phyloP scores from a whole-genome alignment of 2,797 vertebrate species.

The Acanthiza pusilla region DNA sequence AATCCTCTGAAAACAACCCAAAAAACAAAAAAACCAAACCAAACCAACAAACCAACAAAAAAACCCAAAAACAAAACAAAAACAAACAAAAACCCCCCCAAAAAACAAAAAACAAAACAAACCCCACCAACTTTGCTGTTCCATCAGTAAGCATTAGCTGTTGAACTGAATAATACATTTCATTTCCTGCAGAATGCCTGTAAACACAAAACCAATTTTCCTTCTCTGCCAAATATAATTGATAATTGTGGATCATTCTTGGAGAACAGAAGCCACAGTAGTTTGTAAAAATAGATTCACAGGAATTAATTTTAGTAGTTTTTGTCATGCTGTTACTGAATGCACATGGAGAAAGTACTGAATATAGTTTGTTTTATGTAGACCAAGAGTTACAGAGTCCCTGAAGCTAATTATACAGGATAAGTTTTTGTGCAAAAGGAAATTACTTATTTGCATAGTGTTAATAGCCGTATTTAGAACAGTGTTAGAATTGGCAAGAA shows the following conservation, averaged over 20 bases:
- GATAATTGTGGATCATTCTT: constrained; percentile 4
- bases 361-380: background rate
- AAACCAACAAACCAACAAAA: background rate
- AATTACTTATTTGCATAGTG: background rate
- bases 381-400: background rate
- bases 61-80: too few relatives aligned
- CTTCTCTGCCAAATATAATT: constrained; percentile 14
- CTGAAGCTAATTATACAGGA: background rate
- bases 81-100: too few relatives aligned
- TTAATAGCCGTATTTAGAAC: background rate
- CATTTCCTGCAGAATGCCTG: constrained; percentile 1
- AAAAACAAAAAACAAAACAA: too few relatives aligned
- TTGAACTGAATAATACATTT: background rate
- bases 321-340: background rate
- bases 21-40: background rate
- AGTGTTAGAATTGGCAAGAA: background rate
- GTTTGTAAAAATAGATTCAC: background rate
- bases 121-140: background rate
- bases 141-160: background rate
- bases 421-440: background rate
- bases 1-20: background rate
- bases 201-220: constrained; percentile 32
- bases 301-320: background rate
- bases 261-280: background rate
- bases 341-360: background rate